A percentile compares a stretch with the other conserved stretches of the same genome.
Conservation (phyloP, 2,113 vertebrate species). For the Clarias magur region DNA sequence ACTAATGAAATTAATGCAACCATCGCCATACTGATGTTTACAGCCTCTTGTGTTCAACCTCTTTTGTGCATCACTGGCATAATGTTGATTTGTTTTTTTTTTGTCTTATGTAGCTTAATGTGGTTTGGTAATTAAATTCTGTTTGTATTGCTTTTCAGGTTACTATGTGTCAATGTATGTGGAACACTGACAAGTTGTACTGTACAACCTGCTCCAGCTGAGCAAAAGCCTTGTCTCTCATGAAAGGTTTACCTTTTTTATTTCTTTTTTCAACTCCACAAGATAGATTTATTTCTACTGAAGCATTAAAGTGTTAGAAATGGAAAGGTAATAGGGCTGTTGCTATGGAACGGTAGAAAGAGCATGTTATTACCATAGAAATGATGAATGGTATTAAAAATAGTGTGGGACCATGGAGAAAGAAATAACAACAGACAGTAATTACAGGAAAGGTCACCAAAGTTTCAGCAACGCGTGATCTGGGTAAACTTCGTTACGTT, state of each 20-base stretch:
- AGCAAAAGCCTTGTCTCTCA: conserved; percentile 1
- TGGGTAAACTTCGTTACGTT: neutral
- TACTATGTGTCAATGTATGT: neutral
- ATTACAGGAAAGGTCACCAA: conserved; percentile 9
- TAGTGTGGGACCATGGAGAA: conserved; percentile 28
- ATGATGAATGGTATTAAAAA: conserved; percentile 44
- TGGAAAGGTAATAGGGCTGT: conserved; percentile 35
- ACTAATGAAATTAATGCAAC: neutral
- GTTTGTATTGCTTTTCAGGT: neutral
- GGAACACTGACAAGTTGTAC: neutral
- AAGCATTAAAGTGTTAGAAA: conserved; percentile 41
- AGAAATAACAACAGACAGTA: neutral
- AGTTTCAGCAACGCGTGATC: neutral
- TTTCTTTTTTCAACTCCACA: neutral
- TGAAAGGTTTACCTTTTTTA: conserved; percentile 1
- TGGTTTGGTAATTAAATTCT: conserved; percentile 5
- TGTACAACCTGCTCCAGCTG: conserved; percentile 9
- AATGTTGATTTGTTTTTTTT: neutral
- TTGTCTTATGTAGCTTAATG: neutral
- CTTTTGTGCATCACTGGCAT: neutral
- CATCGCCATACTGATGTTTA: neutral
- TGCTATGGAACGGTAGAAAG: conserved; percentile 30
- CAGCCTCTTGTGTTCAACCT: neutral
- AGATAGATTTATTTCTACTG: conserved; percentile 43
- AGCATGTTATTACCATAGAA: conserved; percentile 48